A percentile compares a stretch with the other conserved stretches of the same genome.
phyloP scores from a whole-genome alignment of 1,140 invertebrate species.

The Diabrotica undecimpunctata region DNA sequence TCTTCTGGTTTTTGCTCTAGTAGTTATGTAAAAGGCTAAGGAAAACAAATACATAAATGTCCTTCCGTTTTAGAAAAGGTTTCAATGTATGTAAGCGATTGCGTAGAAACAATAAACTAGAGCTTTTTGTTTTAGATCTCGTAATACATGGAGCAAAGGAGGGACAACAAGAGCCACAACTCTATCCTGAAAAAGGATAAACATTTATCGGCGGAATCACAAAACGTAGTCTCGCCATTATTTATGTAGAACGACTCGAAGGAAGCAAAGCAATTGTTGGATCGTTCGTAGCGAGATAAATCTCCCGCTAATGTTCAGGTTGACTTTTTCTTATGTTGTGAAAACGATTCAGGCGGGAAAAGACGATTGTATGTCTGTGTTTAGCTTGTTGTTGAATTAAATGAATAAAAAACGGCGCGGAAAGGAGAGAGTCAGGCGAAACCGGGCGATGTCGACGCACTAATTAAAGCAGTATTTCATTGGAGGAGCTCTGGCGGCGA shows the following conservation, averaged over 20 bases:
- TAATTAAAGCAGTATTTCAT: background rate
- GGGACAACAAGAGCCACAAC: too few relatives aligned
- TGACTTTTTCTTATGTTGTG: background rate
- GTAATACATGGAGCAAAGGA: too few relatives aligned
- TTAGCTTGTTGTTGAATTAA: background rate
- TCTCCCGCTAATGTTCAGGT: slow-evolving; percentile 1
- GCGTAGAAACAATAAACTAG: too few relatives aligned
- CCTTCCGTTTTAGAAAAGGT: too few relatives aligned
- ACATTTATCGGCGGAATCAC: background rate
- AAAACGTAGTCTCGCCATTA: background rate
- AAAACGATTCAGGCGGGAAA: slow-evolving; percentile 1
- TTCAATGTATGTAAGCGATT: too few relatives aligned
- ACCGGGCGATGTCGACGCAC: background rate
- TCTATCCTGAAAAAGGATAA: background rate
- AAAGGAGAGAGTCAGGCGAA: background rate
- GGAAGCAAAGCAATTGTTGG: background rate
- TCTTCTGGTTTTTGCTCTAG: too few relatives aligned
- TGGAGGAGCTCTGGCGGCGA: background rate
- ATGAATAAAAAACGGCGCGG: background rate
- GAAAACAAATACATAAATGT: too few relatives aligned
- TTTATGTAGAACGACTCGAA: background rate
- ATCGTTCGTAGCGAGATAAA: background rate
- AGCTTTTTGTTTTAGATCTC: too few relatives aligned
- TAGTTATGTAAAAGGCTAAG: too few relatives aligned
- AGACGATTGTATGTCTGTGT: background rate